Evolutionary conservation across 2,113 vertebrate genomes (phyloP).

Genomic region (Microcebus jonahi): DNA sequence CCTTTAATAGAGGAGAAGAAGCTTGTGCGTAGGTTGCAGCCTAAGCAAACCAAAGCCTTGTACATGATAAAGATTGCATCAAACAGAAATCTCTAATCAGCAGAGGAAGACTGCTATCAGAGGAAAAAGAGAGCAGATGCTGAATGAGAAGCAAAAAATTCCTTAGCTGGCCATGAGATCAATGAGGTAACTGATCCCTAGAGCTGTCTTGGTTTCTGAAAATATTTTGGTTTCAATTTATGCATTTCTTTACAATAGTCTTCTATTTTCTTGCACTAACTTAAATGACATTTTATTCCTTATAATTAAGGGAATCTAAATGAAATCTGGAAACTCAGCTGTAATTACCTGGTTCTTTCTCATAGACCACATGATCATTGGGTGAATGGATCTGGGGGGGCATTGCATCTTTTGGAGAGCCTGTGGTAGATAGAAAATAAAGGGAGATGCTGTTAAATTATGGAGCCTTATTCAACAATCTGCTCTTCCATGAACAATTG

Average conservation of each 20-base stretch:
- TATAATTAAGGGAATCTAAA: slow-evolving; percentile 35
- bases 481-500: not conserved
- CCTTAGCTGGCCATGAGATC: not conserved
- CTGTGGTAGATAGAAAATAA: slow-evolving; percentile 73
- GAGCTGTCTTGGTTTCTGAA: not conserved
- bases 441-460: slow-evolving; percentile 13
- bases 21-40: not conserved
- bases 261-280: not conserved
- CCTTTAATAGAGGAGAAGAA: not conserved
- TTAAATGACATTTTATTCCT: not conserved
- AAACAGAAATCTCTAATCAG: not conserved
- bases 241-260: not conserved
- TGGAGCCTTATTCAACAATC: not conserved
- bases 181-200: not conserved
- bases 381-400: slow-evolving; percentile 83
- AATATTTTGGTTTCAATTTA: not conserved
- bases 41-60: not conserved
- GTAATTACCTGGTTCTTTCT: slow-evolving; percentile 85
- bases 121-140: not conserved
- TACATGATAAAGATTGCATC: not conserved
- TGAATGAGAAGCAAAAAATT: not conserved
- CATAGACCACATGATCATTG: slow-evolving; percentile 81
- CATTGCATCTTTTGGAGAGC: slow-evolving; percentile 78
- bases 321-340: accelerated
- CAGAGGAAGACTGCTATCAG: not conserved